These are phyloP conservation scores for Brachirus orientalis DNA, from an alignment of 2,113 vertebrate species.

Conservation along the genomic window DNA sequence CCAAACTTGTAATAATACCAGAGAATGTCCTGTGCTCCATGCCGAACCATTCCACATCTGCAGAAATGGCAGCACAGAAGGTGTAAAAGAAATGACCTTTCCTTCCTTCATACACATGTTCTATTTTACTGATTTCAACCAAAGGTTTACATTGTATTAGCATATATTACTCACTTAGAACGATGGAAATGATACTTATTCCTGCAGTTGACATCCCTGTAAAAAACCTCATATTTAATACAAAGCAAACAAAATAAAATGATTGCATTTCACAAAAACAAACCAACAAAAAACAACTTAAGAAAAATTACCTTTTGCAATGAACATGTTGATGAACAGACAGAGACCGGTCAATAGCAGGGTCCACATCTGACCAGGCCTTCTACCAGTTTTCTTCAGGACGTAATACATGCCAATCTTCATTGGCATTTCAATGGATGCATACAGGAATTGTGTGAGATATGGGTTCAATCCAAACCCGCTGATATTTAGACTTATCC, in stretches of 20 bases:
- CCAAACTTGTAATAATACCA: conserved; percentile 73
- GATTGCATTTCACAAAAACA: background rate
- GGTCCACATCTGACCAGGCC: conserved; percentile 40
- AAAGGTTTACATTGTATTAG: background rate
- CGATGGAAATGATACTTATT: conserved; percentile 75
- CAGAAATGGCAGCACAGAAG: conserved; percentile 4
- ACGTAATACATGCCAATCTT: conserved; percentile 74
- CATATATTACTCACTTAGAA: conserved; percentile 70
- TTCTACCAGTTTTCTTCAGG: conserved; percentile 73
- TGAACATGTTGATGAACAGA: conserved; percentile 81
- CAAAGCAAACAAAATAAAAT: too few species aligned
- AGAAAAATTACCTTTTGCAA: conserved; percentile 80
- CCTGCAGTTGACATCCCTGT: conserved; percentile 78
- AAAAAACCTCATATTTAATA: conserved; percentile 73
- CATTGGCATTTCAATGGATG: conserved; percentile 75
- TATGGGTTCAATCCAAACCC: conserved; percentile 78
- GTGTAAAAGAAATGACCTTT: too few species aligned
- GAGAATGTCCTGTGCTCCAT: conserved; percentile 76
- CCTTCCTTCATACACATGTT: too few species aligned
- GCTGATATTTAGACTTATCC: conserved; percentile 79
- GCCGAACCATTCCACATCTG: conserved; percentile 82
- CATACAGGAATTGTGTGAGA: conserved; percentile 78
- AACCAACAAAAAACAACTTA: background rate
- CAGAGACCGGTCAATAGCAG: conserved; percentile 73
- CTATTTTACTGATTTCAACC: background rate